phyloP scores from a whole-genome alignment of 2,888 invertebrate genomes.

The Anarsia innoxiella region DNA sequence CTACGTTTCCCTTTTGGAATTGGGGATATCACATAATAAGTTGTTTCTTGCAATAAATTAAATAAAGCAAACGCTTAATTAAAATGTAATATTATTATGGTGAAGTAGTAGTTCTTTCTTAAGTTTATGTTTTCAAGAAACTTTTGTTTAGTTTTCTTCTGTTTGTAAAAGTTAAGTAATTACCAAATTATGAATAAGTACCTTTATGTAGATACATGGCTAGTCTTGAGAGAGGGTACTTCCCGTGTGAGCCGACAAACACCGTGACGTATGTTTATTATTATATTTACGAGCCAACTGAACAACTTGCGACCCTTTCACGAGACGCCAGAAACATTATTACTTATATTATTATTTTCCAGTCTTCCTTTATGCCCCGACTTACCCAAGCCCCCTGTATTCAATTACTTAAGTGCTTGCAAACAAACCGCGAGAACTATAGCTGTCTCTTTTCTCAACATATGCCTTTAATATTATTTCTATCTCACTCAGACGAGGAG shows the following conservation, averaged over 20 bases:
- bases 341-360: slow-evolving; percentile 62
- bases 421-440: slow-evolving; percentile 38
- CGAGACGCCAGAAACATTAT: slow-evolving; percentile 43
- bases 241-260: slow-evolving; percentile 19
- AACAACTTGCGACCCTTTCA: slow-evolving; percentile 42
- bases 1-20: too few species aligned
- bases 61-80: too few species aligned
- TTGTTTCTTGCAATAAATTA: too few species aligned
- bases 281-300: slow-evolving; percentile 39
- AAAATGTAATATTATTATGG: too few species aligned
- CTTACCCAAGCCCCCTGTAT: slow-evolving; percentile 55
- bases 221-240: too few species aligned
- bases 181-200: too few species aligned
- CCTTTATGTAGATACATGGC: too few species aligned
- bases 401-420: slow-evolving; percentile 71
- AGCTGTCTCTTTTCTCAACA: slow-evolving; percentile 37
- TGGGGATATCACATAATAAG: too few species aligned
- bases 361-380: slow-evolving; percentile 53
- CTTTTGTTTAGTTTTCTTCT: too few species aligned
- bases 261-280: slow-evolving; percentile 31
- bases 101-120: too few species aligned
- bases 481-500: slow-evolving; percentile 33
- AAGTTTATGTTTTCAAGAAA: too few species aligned
- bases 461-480: slow-evolving; percentile 21
- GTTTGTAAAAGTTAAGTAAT: too few species aligned